phyloP scores from a whole-genome alignment of 1,140 invertebrate genomes.

The Drosophila athabasca region DNA sequence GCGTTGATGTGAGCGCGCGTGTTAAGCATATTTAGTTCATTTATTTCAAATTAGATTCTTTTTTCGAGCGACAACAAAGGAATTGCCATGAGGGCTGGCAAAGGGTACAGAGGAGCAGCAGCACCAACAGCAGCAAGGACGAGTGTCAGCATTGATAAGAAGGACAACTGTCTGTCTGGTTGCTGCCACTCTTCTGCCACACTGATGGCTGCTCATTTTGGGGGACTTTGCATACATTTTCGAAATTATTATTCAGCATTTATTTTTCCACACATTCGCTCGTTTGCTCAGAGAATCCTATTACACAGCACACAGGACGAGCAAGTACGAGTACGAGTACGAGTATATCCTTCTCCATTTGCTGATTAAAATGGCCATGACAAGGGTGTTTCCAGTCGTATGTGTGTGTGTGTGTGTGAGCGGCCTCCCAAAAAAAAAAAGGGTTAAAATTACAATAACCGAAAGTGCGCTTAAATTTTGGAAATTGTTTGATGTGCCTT shows the following conservation, averaged over 20 bases:
- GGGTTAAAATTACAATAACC: slow-evolving; percentile 72
- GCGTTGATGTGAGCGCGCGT: slow-evolving; percentile 54
- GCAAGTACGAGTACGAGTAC: no score
- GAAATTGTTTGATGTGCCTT: slow-evolving; percentile 75
- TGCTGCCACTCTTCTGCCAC: neutral
- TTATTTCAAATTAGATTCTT: slow-evolving; percentile 83
- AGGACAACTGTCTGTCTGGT: slow-evolving; percentile 29
- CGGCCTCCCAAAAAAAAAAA: slow-evolving; percentile 43
- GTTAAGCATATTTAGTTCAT: slow-evolving; percentile 83
- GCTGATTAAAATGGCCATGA: slow-evolving; percentile 72
- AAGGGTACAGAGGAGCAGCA: neutral
- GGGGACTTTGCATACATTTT: slow-evolving; percentile 55
- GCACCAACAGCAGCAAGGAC: slow-evolving; percentile 28
- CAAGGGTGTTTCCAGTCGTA: slow-evolving; percentile 42
- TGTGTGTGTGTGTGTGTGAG: neutral
- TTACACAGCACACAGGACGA: slow-evolving; percentile 43
- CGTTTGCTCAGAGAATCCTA: slow-evolving; percentile 56
- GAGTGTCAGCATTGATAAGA: slow-evolving; percentile 70
- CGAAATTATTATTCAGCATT: slow-evolving; percentile 51
- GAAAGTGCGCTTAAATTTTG: slow-evolving; percentile 55
- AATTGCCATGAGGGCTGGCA: slow-evolving; percentile 17
- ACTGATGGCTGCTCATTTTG: slow-evolving; percentile 49
- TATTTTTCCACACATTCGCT: slow-evolving; percentile 33
- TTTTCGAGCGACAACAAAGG: slow-evolving; percentile 55
- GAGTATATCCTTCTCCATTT: slow-evolving; percentile 62